These are phyloP conservation scores for Diarsia mendica DNA, from an alignment of 2,888 invertebrate species.

Conservation along the genomic window DNA sequence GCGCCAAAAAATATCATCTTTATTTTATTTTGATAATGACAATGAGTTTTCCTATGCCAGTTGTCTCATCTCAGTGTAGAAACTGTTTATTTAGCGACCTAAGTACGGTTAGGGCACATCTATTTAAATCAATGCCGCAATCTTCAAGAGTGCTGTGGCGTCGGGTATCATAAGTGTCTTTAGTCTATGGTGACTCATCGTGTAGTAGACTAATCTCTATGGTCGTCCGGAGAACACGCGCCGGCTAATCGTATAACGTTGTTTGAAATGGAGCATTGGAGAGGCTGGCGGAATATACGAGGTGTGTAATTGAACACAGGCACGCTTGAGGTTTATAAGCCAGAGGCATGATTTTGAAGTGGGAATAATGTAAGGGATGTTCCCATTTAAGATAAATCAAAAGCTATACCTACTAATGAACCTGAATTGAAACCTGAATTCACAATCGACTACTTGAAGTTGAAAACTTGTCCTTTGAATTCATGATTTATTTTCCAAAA, in stretches of 20 bases:
- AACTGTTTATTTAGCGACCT: neutral
- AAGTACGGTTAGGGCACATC: neutral
- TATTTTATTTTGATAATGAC: neutral
- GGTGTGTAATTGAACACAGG: constrained; percentile 37
- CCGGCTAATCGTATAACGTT: constrained; percentile 52
- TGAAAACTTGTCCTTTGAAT: neutral
- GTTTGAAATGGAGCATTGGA: constrained; percentile 47
- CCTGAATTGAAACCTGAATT: neutral
- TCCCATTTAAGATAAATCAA: neutral
- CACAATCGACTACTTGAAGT: neutral
- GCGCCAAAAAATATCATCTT: neutral
- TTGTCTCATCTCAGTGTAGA: neutral
- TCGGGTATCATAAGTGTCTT: constrained; percentile 48
- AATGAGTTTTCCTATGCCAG: neutral
- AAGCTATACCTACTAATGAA: neutral
- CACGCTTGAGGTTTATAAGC: constrained; percentile 27
- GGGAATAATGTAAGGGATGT: constrained; percentile 1
- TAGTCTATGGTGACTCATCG: constrained; percentile 52
- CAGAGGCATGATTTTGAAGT: constrained; percentile 20
- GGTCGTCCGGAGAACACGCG: constrained; percentile 48
- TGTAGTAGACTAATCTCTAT: constrained; percentile 55
- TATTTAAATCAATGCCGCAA: constrained; percentile 16
- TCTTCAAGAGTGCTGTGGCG: constrained; percentile 38
- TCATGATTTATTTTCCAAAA: neutral
- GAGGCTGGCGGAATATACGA: constrained; percentile 27